Evolutionary conservation across 2,888 invertebrate genomes (phyloP).

Genomic region (Minunthozetes semirufus): DNA sequence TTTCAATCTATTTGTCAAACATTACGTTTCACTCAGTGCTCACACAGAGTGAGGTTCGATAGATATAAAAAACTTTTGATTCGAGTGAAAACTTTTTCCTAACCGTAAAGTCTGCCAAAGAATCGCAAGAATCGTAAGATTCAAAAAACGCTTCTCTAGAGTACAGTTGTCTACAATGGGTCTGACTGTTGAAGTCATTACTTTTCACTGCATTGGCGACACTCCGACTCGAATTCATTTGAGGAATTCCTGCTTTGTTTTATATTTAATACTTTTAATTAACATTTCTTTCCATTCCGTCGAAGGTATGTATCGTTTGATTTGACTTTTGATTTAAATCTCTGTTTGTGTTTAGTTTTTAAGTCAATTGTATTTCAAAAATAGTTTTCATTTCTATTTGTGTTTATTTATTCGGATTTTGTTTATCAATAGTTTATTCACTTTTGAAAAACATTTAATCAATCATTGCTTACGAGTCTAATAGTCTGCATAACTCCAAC

Average conservation of each 20-base stretch:
- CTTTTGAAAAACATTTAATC: too few relatives aligned
- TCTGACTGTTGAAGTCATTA: not conserved
- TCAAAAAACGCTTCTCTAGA: not conserved
- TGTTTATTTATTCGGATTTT: too few relatives aligned
- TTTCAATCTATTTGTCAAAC: constrained; percentile 2
- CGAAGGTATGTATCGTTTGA: constrained; percentile 21
- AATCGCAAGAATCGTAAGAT: constrained; percentile 11
- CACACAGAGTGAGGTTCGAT: not conserved
- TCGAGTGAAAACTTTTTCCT: not conserved
- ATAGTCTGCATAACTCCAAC: not conserved
- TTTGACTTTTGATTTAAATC: not conserved
- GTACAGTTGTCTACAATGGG: constrained; percentile 21
- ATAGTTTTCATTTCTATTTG: not conserved
- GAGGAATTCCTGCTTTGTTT: constrained; percentile 25
- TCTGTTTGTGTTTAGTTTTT: not conserved
- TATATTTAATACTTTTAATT: not conserved
- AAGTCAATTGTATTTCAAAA: not conserved
- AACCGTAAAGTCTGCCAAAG: constrained; percentile 8
- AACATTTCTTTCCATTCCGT: constrained; percentile 2
- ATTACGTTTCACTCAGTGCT: constrained; percentile 9
- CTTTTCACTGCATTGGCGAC: constrained; percentile 8
- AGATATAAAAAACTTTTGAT: not conserved
- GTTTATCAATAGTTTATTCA: too few relatives aligned
- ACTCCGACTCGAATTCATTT: constrained; percentile 5
- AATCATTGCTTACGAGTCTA: too few relatives aligned